These are phyloP conservation scores for Labeo calbasu DNA, from an alignment of 2,797 vertebrate species.

Conservation along the genomic window DNA sequence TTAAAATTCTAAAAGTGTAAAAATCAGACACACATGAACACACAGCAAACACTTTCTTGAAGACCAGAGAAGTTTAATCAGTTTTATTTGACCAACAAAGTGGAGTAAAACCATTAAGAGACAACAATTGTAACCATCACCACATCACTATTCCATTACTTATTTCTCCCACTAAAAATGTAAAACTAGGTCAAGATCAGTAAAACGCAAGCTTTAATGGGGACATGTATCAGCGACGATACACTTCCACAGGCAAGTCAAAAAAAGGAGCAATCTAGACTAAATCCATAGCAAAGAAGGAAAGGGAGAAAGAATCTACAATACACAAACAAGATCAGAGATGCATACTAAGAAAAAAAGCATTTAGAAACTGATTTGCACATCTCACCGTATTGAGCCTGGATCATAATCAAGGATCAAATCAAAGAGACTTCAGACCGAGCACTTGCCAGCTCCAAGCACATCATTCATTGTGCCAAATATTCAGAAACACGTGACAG, in stretches of 20 bases:
- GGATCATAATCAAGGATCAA: conserved; percentile 43
- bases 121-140: conserved; percentile 77
- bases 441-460: conserved; percentile 46
- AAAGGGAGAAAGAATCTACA: conserved; percentile 62
- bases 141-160: conserved; percentile 67
- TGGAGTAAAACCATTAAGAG: conserved; percentile 82
- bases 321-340: conserved; percentile 68
- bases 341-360: conserved; percentile 66
- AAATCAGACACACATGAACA: background rate
- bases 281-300: conserved; percentile 63
- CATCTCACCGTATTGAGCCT: conserved; percentile 36
- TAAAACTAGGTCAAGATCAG: conserved; percentile 79
- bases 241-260: conserved; percentile 66
- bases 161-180: conserved; percentile 77
- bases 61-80: conserved; percentile 38
- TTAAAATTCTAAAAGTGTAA: background rate
- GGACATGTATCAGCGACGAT: conserved; percentile 57
- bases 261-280: conserved; percentile 64
- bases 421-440: conserved; percentile 37
- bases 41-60: background rate
- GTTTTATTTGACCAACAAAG: conserved; percentile 83
- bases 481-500: conserved; percentile 49
- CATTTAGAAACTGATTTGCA: conserved; percentile 47
- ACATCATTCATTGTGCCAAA: conserved; percentile 50
- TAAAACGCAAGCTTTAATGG: conserved; percentile 76